These are phyloP conservation scores for Phortica okadai DNA, from an alignment of 2,888 invertebrate species.

Conservation along the genomic window DNA sequence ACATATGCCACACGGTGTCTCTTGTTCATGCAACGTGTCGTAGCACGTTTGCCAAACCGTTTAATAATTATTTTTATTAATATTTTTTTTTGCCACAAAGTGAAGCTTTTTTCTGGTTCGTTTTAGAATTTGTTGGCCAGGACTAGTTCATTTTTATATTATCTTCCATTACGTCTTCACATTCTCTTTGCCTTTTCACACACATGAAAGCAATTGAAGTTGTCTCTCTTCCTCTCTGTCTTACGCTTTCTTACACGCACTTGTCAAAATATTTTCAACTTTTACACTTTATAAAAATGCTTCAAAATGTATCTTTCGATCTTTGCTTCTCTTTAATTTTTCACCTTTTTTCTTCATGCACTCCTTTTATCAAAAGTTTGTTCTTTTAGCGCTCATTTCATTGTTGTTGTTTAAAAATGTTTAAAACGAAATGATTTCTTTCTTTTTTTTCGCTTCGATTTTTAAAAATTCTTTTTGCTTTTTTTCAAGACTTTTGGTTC, in stretches of 20 bases:
- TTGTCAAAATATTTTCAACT: not conserved
- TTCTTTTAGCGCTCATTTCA: constrained; percentile 3
- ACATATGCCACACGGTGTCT: not conserved
- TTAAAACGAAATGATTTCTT: not conserved
- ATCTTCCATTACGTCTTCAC: not conserved
- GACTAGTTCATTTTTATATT: constrained; percentile 5
- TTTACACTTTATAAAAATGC: not conserved
- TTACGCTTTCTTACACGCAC: not conserved
- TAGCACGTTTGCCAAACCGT: not conserved
- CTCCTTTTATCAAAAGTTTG: constrained; percentile 25
- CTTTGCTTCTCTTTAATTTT: not conserved
- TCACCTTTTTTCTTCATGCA: constrained; percentile 23
- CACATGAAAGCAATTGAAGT: constrained; percentile 9
- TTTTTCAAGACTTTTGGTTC: constrained; percentile 51
- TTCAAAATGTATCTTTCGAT: not conserved
- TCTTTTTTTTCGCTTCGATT: constrained; percentile 15
- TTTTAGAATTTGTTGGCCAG: constrained; percentile 9
- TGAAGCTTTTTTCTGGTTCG: not conserved
- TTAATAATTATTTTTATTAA: not conserved
- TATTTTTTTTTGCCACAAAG: not conserved
- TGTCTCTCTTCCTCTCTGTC: constrained; percentile 32
- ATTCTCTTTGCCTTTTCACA: not conserved
- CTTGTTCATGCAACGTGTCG: no score
- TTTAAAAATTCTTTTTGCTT: constrained; percentile 39
- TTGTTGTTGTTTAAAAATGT: constrained; percentile 19